Conservation (phyloP, 2,888 invertebrate species). For the Miltochrista miniata region DNA sequence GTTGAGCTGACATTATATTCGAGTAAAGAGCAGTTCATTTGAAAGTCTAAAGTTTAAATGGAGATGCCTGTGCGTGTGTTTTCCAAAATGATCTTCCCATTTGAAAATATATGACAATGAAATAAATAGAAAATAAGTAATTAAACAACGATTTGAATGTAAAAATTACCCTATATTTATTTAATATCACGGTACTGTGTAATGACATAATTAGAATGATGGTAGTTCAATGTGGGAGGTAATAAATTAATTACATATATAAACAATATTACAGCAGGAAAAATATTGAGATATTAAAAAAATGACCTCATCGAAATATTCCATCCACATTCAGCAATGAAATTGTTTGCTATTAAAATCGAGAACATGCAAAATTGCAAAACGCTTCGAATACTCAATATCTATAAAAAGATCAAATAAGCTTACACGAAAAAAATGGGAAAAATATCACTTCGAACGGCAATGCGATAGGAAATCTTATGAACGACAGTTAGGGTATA, state of each 20-base stretch:
- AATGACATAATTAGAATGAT: no score
- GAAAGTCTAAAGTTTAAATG: neutral
- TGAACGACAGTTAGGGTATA: slow-evolving; percentile 25
- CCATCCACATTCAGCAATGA: slow-evolving; percentile 16
- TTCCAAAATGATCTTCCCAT: neutral
- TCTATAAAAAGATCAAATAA: slow-evolving; percentile 43
- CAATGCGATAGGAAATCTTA: slow-evolving; percentile 35
- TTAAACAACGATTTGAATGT: no score
- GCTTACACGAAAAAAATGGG: slow-evolving; percentile 31
- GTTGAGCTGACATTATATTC: neutral
- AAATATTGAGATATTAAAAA: neutral
- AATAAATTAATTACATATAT: no score
- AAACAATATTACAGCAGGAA: no score
- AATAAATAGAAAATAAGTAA: no score
- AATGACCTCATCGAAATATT: slow-evolving; percentile 8
- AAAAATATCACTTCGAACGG: slow-evolving; percentile 22
- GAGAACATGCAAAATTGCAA: slow-evolving; percentile 34
- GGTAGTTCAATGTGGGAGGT: no score
- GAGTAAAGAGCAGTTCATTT: neutral
- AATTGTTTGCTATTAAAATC: slow-evolving; percentile 33
- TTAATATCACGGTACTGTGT: no score
- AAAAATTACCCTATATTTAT: no score
- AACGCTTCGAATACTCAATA: slow-evolving; percentile 36
- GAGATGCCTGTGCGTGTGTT: neutral
- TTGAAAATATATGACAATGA: no score